Base-by-base conservation (phyloP, 2,797 vertebrate genomes). In the Myiotriccus ornatus region DNA sequence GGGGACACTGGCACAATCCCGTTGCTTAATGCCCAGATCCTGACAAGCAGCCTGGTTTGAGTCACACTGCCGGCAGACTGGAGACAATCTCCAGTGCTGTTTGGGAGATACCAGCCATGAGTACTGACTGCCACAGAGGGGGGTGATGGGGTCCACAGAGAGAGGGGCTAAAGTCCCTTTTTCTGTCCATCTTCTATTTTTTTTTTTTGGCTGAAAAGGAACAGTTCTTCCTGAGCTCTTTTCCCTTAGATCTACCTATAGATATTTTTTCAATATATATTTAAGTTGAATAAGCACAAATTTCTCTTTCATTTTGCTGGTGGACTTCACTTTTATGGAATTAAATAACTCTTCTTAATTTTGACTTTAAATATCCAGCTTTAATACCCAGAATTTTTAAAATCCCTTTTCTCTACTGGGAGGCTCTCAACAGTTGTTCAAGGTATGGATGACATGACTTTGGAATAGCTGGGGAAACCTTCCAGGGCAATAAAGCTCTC, bases 141-240 rank as follows among this genome's bases (percentile, higher is more conserved):
- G 32, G 32, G 6, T 50, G 20, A 22, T 49, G 17, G 28, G 53
- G 19, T 2, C 28, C 23, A 10, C 4, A 19, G 28, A 0, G 3
- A 57, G 32, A 70, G 6, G 5, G 7, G 10, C 27, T 65, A 24
- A 91, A 74, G 14, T 46, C 18, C 7, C 1, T 37, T 70, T 56
- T 52, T 49, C 22, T 64, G 4, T 14, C 12, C 28, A 3, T 53
- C 32, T 49, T 47, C 9, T 63, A 0, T 43, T 71, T 49, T 80
- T 71, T 49, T 80, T 55, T 18, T 18, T 83, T 63, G 21, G 11
- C 49, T 67, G 37, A 57, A 7, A 71, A 67, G 17, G 30, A 67
- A 24, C 22, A 46, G 14, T 19, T 55, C 10, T 86, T 75, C 43
- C 56, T 28, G 5, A 67, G 16, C 2, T 78, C 6, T 57, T 81